Evolutionary conservation across 2,797 vertebrate genomes (phyloP).

Genomic region (Threskiornis aethiopicus): DNA sequence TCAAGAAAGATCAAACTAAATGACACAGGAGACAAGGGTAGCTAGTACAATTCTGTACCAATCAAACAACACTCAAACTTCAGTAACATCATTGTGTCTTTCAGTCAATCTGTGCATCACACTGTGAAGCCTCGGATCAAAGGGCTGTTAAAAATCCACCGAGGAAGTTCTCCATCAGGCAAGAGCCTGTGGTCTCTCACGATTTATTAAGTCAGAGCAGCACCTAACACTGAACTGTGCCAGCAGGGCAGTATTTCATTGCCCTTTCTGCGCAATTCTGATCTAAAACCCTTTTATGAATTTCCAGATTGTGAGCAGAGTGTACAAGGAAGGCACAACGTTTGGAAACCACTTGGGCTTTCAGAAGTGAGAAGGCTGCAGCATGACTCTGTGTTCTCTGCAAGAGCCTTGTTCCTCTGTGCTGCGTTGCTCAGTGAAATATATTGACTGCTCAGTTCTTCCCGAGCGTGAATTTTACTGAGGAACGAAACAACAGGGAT

Average conservation of each 20-base stretch:
- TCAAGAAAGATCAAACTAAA: constrained; percentile 3
- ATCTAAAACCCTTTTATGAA: neutral
- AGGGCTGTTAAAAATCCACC: neutral
- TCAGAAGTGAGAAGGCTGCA: neutral
- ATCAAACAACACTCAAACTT: neutral
- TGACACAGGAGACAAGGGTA: neutral
- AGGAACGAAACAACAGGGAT: neutral
- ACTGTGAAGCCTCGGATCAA: neutral
- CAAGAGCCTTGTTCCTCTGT: neutral
- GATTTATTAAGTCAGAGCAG: neutral
- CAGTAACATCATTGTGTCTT: neutral
- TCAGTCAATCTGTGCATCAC: neutral
- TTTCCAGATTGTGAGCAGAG: neutral
- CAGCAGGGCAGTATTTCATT: neutral
- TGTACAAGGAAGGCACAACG: neutral
- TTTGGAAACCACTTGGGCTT: neutral
- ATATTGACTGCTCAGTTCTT: neutral
- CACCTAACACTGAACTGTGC: neutral
- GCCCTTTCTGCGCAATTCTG: neutral
- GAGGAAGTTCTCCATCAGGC: neutral
- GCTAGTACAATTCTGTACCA: neutral
- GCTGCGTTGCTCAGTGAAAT: neutral
- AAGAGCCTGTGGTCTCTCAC: neutral
- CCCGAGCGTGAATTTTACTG: neutral
- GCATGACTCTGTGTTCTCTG: neutral